Evolutionary conservation across 2,888 invertebrate species (phyloP).

Genomic region (Oscheius onirici): DNA sequence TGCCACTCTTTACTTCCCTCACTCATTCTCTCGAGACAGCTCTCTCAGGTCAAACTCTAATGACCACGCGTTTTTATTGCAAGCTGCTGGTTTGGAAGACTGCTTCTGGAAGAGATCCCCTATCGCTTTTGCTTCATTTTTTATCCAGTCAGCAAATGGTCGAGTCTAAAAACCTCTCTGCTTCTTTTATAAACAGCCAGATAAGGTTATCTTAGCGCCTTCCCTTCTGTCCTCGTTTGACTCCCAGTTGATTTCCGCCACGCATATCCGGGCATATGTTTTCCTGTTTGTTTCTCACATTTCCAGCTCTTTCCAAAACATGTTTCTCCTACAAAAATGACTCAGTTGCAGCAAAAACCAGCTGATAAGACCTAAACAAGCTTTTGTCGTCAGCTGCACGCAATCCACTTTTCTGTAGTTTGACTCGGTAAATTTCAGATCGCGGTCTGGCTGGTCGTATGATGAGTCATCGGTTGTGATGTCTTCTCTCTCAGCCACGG

Average conservation of each 20-base stretch:
- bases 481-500: slow-evolving; percentile 51
- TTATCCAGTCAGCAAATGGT: neutral
- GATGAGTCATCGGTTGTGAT: slow-evolving; percentile 43
- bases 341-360: no score
- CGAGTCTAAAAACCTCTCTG: no score
- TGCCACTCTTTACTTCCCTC: no score
- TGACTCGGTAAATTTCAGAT: slow-evolving; percentile 35
- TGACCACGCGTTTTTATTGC: neutral
- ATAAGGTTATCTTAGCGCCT: neutral
- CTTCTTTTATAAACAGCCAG: no score
- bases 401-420: neutral
- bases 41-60: no score
- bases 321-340: neutral
- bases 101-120: neutral
- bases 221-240: neutral
- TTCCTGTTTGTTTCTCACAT: neutral
- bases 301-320: neutral
- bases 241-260: neutral
- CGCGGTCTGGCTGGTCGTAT: slow-evolving; percentile 53
- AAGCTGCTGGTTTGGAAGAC: no score
- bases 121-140: neutral
- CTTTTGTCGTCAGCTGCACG: no score
- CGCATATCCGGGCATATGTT: neutral
- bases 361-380: no score
- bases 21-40: no score